Evolutionary conservation across 2,888 invertebrate genomes (phyloP).

Genomic region (Drosophila bunnanda): DNA sequence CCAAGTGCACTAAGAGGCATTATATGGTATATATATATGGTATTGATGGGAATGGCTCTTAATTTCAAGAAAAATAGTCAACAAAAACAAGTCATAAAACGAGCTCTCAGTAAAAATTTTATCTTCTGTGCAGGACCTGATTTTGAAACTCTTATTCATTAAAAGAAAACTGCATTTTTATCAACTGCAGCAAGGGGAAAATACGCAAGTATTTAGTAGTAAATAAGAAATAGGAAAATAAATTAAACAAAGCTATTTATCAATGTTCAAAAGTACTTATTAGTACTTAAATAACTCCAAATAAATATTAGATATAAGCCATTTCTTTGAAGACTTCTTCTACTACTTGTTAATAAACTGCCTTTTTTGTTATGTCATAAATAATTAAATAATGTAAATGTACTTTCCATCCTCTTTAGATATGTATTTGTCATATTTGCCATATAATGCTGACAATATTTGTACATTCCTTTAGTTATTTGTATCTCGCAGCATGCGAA

Average conservation of each 20-base stretch:
- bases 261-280: too few relatives aligned
- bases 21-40: neutral
- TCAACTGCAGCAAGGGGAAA: slow-evolving; percentile 1
- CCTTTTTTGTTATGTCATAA: neutral
- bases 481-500: slow-evolving; percentile 10
- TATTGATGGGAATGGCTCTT: slow-evolving; percentile 6
- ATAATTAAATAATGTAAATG: neutral
- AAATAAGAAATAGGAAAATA: neutral
- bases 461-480: slow-evolving; percentile 3
- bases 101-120: neutral
- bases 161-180: slow-evolving; percentile 7
- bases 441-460: neutral
- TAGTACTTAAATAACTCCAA: too few relatives aligned
- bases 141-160: neutral
- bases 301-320: neutral
- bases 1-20: slow-evolving; percentile 17
- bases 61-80: neutral
- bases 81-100: slow-evolving; percentile 6
- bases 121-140: slow-evolving; percentile 6
- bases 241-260: neutral
- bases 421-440: neutral
- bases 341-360: neutral
- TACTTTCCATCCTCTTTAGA: neutral
- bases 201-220: neutral
- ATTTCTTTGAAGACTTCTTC: too few relatives aligned